These are phyloP conservation scores for Malurus alboscapulatus DNA, from an alignment of 2,113 vertebrate genomes.

Conservation along the genomic window DNA sequence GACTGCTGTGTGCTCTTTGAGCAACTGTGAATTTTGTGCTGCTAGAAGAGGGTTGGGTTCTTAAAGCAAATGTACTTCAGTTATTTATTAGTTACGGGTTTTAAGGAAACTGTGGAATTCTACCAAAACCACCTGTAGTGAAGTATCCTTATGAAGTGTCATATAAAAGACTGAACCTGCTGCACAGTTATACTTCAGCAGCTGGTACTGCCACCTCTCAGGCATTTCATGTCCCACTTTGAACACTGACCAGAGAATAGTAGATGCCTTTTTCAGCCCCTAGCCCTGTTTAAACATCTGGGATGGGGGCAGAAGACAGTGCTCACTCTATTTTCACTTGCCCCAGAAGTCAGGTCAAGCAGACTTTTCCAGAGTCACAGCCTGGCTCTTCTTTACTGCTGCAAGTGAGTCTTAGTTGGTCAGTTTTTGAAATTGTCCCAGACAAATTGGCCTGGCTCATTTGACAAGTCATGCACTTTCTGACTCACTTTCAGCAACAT, in stretches of 20 bases:
- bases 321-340: background rate
- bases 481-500: background rate
- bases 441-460: background rate
- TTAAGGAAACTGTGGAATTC: background rate
- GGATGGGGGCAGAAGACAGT: background rate
- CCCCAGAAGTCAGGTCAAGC: background rate
- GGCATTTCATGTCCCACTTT: conserved; percentile 61
- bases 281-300: conserved; percentile 47
- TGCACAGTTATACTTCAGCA: background rate
- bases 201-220: background rate
- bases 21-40: background rate
- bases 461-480: background rate
- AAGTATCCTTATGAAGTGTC: background rate
- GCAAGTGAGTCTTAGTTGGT: background rate
- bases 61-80: background rate
- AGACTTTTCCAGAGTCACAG: background rate
- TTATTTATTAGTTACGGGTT: background rate
- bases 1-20: background rate
- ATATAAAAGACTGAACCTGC: background rate
- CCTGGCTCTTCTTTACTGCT: background rate
- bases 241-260: conserved; percentile 78
- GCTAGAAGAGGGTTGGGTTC: background rate
- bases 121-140: background rate
- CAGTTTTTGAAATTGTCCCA: background rate
- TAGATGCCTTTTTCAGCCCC: conserved; percentile 79